Evolutionary conservation across 1,140 invertebrate species (phyloP).

Genomic region (Penaeus japonicus): DNA sequence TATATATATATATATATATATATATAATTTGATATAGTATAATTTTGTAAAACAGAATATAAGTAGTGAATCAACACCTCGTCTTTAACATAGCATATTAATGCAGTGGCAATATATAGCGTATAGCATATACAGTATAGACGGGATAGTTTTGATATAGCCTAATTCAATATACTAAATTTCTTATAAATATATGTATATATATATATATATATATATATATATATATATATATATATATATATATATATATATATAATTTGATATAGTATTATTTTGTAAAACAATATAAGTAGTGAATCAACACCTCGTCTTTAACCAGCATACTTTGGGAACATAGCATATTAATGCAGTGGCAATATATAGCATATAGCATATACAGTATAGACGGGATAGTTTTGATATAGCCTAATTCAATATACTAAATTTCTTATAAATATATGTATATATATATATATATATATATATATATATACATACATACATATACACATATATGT

Average conservation of each 20-base stretch:
- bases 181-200: not conserved
- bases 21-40: no score
- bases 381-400: not conserved
- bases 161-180: not conserved
- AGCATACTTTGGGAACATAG: no score
- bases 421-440: not conserved
- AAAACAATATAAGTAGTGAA: no score
- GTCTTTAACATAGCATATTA: no score
- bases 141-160: not conserved
- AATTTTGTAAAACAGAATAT: no score
- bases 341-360: no score
- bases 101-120: no score
- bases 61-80: no score
- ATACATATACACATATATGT: not conserved
- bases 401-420: not conserved
- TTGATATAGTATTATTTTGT: no score
- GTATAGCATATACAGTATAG: not conserved
- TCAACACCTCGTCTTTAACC: no score
- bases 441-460: not conserved
- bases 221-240: not conserved
- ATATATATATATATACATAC: not conserved
- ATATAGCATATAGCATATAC: not conserved
- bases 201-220: not conserved
- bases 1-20: no score
- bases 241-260: no score